Conservation (phyloP, 1,140 invertebrate genomes). For the Cephus cinctus region DNA sequence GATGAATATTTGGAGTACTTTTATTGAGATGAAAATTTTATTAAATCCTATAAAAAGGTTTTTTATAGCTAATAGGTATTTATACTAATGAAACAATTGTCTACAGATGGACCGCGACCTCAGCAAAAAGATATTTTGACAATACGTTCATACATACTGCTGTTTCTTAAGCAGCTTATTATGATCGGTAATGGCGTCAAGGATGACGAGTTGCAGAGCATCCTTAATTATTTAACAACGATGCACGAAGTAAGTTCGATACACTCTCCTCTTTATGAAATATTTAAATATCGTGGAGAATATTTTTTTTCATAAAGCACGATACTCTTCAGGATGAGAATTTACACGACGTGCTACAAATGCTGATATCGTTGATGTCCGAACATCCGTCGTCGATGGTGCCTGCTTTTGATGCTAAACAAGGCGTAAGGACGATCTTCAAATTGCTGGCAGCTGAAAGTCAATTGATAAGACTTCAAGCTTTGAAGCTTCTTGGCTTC, state of each 20-base stretch:
- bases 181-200: slow-evolving; percentile 96
- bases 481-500: slow-evolving; percentile 92
- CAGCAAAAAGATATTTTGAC: slow-evolving; percentile 91
- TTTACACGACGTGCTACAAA: slow-evolving; percentile 95
- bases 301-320: slow-evolving; percentile 17
- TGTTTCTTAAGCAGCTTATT: slow-evolving; percentile 95
- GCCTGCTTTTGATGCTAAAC: slow-evolving; percentile 96
- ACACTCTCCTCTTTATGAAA: not conserved
- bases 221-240: slow-evolving; percentile 96
- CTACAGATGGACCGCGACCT: slow-evolving; percentile 88
- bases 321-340: slow-evolving; percentile 86
- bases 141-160: slow-evolving; percentile 90
- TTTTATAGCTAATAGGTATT: not conserved
- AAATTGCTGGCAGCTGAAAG: slow-evolving; percentile 93
- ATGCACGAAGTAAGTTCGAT: slow-evolving; percentile 80
- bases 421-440: slow-evolving; percentile 94
- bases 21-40: too few species aligned
- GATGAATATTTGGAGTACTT: not conserved
- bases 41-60: slow-evolving; percentile 1
- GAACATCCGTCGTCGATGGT: slow-evolving; percentile 99
- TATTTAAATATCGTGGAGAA: slow-evolving; percentile 21
- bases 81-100: not conserved
- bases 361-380: slow-evolving; percentile 95
- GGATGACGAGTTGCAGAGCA: slow-evolving; percentile 97
- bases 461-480: slow-evolving; percentile 92